These are phyloP conservation scores for Apodemia hepburni DNA, from an alignment of 2,888 invertebrate species.

Conservation along the genomic window DNA sequence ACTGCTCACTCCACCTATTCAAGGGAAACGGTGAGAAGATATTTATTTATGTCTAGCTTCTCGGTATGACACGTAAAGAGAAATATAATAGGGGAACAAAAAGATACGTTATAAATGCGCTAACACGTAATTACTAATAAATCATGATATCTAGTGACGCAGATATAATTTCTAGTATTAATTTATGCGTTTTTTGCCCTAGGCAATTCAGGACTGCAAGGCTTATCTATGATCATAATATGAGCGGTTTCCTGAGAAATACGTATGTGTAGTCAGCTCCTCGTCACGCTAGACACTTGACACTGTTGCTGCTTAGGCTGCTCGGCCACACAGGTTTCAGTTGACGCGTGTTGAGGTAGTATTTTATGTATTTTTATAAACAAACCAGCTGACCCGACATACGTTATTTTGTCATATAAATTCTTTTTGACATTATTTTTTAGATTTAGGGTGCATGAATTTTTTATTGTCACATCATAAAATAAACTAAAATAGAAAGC, in stretches of 20 bases:
- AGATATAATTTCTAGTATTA: constrained; percentile 17
- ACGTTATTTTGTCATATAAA: too few relatives aligned
- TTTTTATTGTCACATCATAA: too few relatives aligned
- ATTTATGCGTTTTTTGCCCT: constrained; percentile 42
- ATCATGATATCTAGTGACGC: constrained; percentile 2
- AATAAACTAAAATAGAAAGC: too few relatives aligned
- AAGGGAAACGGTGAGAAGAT: neutral
- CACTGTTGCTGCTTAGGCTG: constrained; percentile 50
- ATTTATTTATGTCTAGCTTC: neutral
- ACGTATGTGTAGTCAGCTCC: constrained; percentile 52
- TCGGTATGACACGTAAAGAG: neutral
- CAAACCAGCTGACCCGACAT: too few relatives aligned
- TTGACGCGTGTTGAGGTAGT: constrained; percentile 38
- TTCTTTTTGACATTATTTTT: too few relatives aligned
- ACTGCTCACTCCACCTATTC: neutral
- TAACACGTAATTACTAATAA: neutral
- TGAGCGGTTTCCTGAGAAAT: constrained; percentile 61
- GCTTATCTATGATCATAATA: constrained; percentile 51
- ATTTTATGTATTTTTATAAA: neutral
- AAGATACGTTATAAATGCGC: neutral
- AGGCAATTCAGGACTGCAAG: constrained; percentile 33
- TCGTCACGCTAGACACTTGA: constrained; percentile 54
- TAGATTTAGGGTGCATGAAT: too few relatives aligned
- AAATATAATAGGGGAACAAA: neutral
- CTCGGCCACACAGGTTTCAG: constrained; percentile 51